A percentile compares a stretch with the other conserved stretches of the same genome.
phyloP scores from a whole-genome alignment of 2,113 vertebrate genomes.

The Chlamydotis undulata region DNA sequence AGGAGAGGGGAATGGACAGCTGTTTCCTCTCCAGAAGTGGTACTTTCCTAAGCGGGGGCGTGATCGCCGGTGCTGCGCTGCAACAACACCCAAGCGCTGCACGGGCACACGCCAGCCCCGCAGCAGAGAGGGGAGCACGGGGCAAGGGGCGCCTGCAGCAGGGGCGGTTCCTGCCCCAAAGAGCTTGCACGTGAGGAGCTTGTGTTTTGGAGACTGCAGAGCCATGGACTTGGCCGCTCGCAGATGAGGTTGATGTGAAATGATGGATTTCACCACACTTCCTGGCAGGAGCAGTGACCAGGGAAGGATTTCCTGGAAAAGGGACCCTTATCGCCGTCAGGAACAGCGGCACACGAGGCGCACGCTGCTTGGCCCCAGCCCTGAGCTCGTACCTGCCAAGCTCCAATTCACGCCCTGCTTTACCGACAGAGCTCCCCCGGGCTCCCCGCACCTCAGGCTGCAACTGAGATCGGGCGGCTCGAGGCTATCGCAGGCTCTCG shows the following conservation, averaged over 20 bases:
- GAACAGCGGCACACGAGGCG: not conserved
- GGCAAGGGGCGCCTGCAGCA: rapidly evolving
- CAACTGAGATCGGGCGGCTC: rapidly evolving
- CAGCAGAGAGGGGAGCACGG: no score
- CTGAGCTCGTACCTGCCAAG: not conserved
- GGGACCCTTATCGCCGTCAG: no score
- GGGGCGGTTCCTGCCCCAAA: not conserved
- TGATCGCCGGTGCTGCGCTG: not conserved
- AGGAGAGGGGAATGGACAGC: not conserved
- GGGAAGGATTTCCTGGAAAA: not conserved
- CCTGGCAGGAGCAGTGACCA: not conserved
- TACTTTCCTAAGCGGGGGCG: not conserved
- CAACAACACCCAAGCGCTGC: rapidly evolving
- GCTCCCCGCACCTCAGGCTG: not conserved
- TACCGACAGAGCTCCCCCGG: no score
- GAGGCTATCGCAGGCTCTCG: rapidly evolving
- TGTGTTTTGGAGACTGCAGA: not conserved
- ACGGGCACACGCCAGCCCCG: rapidly evolving
- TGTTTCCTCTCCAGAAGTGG: not conserved
- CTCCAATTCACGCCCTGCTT: not conserved
- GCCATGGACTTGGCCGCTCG: rapidly evolving
- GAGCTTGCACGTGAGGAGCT: not conserved
- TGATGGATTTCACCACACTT: not conserved
- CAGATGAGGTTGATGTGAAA: not conserved
- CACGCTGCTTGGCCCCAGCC: not conserved